Percentiles rank a stretch among this genome's conserved stretches.
Conservation (phyloP, 2,797 vertebrate genomes). For the Scolopax bukidnonensis region DNA sequence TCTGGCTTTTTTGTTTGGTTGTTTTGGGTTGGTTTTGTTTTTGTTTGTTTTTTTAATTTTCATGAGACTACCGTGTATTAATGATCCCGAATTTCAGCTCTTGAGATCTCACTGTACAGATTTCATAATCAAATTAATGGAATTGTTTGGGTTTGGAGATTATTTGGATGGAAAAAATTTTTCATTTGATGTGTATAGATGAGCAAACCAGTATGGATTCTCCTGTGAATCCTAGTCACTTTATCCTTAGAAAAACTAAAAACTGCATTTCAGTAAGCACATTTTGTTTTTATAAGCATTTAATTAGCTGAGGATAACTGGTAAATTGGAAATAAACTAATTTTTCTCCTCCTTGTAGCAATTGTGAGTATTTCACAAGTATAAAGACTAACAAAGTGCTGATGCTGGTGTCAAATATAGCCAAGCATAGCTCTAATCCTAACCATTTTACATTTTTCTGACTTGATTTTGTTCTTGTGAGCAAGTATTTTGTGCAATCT, state of each 20-base stretch:
- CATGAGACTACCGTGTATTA: not conserved
- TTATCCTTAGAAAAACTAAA: not conserved
- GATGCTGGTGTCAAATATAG: slow-evolving; percentile 22
- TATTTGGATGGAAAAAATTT: not conserved
- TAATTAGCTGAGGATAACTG: slow-evolving; percentile 33
- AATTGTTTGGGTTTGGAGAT: not conserved
- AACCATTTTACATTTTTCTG: not conserved
- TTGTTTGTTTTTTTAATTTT: not conserved
- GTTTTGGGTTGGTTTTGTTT: not conserved
- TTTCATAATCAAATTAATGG: not conserved
- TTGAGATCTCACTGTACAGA: not conserved
- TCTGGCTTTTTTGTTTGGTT: not conserved
- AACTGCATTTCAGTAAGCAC: not conserved
- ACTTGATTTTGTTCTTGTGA: not conserved
- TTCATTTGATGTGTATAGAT: not conserved
- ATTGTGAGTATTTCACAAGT: slow-evolving; percentile 4
- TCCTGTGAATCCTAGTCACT: not conserved
- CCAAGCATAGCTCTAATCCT: not conserved
- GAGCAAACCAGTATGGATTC: not conserved
- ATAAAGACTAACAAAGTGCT: not conserved
- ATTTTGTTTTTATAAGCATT: slow-evolving; percentile 5
- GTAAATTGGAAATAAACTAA: slow-evolving; percentile 31
- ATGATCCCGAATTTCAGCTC: not conserved
- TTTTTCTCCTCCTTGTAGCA: not conserved
- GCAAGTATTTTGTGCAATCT: not conserved